Base-by-base conservation (phyloP, 2,888 invertebrate genomes). In the Eristalis tenax region DNA sequence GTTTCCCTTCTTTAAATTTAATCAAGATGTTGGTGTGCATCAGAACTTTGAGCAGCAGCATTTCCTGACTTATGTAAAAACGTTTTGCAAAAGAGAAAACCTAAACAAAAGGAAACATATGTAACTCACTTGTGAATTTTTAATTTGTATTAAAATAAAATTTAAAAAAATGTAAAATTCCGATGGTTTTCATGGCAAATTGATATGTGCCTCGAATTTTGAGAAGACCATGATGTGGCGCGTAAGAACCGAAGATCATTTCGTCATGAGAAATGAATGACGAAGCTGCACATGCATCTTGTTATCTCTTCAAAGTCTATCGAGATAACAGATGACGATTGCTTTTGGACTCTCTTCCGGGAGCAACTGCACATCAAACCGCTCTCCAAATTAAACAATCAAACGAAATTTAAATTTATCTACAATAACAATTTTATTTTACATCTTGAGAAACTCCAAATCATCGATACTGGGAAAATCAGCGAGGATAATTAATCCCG, bases 401-500 rank as follows among this genome's bases (percentile, higher is more conserved):
- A 61, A 2, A 61, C 32, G 71, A 63, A 43, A 26, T 22, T 61
- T 50, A 91, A 79, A 83, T 83, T 83, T 50, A 22, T 32, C 70
- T 83, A 73, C 32, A 32, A 1, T 32, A 82, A 11, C 26, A 63
- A 32, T 73, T 57, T 80, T 65, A 80, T 77, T 70, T 64, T 65
- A 87, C 63, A 79, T 82, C 76, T 91, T 86, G 76, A 93, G 90
- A 38, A 92, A 90, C 70, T 91, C 90, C 43, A 95, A 93, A 89
- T 94, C 93, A 69, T 93, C 91, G 89, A 92, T 93, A 59, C 92
- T 90, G 23, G 95, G 95, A 90, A 95, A 95, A 89, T 92, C 92
- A 15, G 94, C 94, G 5, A 94, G 92, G 68, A 95, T 93, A 75
- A 94, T 94, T 85, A 95, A 94, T 91, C 94, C 94, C 89, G 94